These are phyloP conservation scores for Tipula confusa DNA, from an alignment of 2,888 invertebrate genomes.

Conservation along the genomic window DNA sequence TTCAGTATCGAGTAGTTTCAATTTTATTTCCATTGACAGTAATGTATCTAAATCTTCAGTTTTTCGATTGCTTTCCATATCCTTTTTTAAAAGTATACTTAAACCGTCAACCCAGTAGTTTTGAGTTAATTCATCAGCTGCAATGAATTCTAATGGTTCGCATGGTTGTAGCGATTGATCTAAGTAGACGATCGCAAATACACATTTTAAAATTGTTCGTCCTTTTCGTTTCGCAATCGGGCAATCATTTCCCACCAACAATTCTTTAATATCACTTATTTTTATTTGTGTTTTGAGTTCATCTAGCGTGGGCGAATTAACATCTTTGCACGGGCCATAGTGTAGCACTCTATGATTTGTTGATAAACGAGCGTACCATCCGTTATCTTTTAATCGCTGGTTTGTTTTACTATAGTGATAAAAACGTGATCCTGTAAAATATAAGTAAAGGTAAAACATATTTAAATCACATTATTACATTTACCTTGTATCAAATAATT, in stretches of 20 bases:
- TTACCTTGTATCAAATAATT: slow-evolving; percentile 82
- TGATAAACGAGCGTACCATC: slow-evolving; percentile 91
- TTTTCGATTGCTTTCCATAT: slow-evolving; percentile 84
- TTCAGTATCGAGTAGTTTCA: slow-evolving; percentile 88
- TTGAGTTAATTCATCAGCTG: slow-evolving; percentile 80
- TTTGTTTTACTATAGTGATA: slow-evolving; percentile 79
- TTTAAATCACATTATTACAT: not conserved
- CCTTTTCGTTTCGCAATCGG: slow-evolving; percentile 89
- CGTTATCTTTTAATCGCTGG: slow-evolving; percentile 86
- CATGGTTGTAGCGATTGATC: slow-evolving; percentile 71
- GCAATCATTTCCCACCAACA: slow-evolving; percentile 86
- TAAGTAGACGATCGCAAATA: slow-evolving; percentile 80
- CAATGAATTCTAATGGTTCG: slow-evolving; percentile 75
- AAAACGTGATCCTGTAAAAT: slow-evolving; percentile 59
- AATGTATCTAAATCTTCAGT: slow-evolving; percentile 87
- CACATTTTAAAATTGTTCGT: slow-evolving; percentile 57
- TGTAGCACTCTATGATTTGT: slow-evolving; percentile 93
- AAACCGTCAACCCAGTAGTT: slow-evolving; percentile 96
- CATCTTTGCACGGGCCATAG: slow-evolving; percentile 94
- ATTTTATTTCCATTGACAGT: slow-evolving; percentile 93
- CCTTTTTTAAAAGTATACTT: slow-evolving; percentile 81
- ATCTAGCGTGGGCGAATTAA: slow-evolving; percentile 79
- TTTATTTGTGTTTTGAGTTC: slow-evolving; percentile 82
- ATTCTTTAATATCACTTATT: slow-evolving; percentile 81
- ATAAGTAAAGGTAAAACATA: not conserved